A percentile compares a stretch with the other conserved stretches of the same genome.
Evolutionary conservation across 2,888 invertebrate species (phyloP).

Genomic region (Dinocampus coccinellae): DNA sequence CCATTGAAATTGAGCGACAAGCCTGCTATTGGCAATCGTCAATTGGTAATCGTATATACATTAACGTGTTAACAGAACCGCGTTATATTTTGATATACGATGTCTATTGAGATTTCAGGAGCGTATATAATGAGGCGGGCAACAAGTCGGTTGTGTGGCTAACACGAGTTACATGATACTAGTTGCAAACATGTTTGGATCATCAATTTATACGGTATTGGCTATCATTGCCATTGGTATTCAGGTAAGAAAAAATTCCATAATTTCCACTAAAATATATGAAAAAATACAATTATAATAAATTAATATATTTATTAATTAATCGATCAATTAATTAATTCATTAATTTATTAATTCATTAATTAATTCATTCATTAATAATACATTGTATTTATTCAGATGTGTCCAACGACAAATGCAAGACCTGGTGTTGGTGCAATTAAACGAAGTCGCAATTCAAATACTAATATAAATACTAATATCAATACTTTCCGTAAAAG

Average conservation of each 20-base stretch:
- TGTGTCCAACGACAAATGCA: background rate
- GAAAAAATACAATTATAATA: background rate
- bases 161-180: slow-evolving; percentile 6
- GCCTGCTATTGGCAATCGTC: slow-evolving; percentile 32
- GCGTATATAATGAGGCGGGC: slow-evolving; percentile 25
- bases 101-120: slow-evolving; percentile 26
- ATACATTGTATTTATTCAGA: background rate
- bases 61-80: background rate
- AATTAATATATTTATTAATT: background rate
- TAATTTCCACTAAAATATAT: background rate
- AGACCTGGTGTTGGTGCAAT: background rate
- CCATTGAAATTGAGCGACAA: slow-evolving; percentile 34
- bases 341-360: too few species aligned
- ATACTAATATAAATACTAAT: slow-evolving; percentile 21
- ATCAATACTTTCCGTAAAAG: slow-evolving; percentile 12
- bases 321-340: too few species aligned
- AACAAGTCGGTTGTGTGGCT: background rate
- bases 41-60: background rate
- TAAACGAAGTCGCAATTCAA: background rate
- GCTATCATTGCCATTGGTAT: slow-evolving; percentile 23
- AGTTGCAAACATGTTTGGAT: slow-evolving; percentile 32
- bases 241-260: slow-evolving; percentile 32
- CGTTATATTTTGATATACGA: slow-evolving; percentile 42
- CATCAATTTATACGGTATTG: slow-evolving; percentile 25
- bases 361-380: too few species aligned